Evolutionary conservation across 2,888 invertebrate genomes (phyloP).

Genomic region (Cryptus viduatorius): DNA sequence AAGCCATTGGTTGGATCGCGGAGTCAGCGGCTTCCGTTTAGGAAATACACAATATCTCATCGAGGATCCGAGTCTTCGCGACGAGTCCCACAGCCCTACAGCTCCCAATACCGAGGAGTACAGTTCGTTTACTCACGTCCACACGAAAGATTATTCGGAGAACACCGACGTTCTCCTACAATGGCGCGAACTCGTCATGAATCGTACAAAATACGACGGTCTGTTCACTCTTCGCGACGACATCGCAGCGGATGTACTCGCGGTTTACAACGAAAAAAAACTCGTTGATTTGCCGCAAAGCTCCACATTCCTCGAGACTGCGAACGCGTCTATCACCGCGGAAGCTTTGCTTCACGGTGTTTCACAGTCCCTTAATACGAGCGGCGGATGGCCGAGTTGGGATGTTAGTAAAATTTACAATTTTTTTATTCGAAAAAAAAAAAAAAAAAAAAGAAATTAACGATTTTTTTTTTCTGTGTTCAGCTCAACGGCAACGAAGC

Average conservation of each 20-base stretch:
- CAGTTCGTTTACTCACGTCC: conserved; percentile 88
- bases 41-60: conserved; percentile 89
- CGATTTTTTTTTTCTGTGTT: conserved; percentile 27
- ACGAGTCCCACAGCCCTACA: conserved; percentile 85
- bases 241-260: conserved; percentile 76
- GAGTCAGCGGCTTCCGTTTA: conserved; percentile 93
- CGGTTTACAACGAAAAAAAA: conserved; percentile 77
- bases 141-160: conserved; percentile 88
- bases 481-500: conserved; percentile 78
- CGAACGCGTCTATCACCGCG: conserved; percentile 74
- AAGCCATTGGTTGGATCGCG: conserved; percentile 90
- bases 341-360: conserved; percentile 73
- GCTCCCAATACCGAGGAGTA: conserved; percentile 85
- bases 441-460: conserved; percentile 7
- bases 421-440: background rate
- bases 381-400: conserved; percentile 86
- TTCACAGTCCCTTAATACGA: conserved; percentile 66
- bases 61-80: conserved; percentile 86
- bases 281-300: conserved; percentile 81
- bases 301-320: conserved; percentile 76
- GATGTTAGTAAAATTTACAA: conserved; percentile 82
- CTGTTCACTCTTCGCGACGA: conserved; percentile 80
- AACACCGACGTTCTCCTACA: conserved; percentile 87
- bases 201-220: conserved; percentile 85
- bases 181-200: conserved; percentile 88